These are phyloP conservation scores for Macheiramphus alcinus DNA, from an alignment of 2,113 vertebrate genomes.

Conservation along the genomic window DNA sequence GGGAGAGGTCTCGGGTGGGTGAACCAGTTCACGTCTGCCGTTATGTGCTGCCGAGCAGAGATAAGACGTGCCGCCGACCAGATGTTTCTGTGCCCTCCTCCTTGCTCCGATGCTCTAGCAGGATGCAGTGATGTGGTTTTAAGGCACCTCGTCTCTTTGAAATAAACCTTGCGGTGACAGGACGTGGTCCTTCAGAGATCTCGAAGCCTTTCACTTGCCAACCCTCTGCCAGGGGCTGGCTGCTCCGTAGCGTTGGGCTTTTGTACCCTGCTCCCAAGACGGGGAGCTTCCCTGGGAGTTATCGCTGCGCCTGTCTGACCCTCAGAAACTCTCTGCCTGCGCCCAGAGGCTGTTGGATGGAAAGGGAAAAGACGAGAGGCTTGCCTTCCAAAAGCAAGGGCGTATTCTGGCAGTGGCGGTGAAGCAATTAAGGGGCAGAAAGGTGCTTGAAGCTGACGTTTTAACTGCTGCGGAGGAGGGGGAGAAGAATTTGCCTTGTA, in stretches of 20 bases:
- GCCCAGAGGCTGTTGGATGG: background rate
- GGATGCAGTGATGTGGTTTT: background rate
- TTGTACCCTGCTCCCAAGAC: background rate
- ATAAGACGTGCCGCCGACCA: background rate
- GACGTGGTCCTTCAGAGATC: background rate
- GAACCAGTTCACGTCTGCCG: background rate
- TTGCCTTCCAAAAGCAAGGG: background rate
- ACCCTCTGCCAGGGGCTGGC: background rate
- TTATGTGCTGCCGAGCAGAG: background rate
- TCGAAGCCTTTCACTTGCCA: background rate
- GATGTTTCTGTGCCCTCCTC: background rate
- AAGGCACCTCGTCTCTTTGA: background rate
- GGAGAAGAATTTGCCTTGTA: background rate
- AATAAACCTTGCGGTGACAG: background rate
- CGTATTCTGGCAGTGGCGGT: background rate
- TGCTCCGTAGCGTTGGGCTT: rapidly evolving
- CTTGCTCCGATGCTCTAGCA: background rate
- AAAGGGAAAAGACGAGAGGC: background rate
- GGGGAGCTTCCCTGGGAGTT: background rate
- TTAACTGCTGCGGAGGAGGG: background rate
- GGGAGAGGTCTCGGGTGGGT: background rate
- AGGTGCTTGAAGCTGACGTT: background rate
- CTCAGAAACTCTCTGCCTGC: no score
- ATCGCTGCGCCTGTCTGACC: background rate
- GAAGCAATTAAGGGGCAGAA: background rate